Percentiles rank a stretch among this genome's conserved stretches.
phyloP scores from a whole-genome alignment of 2,797 vertebrate genomes.

The Arrhamphus sclerolepis region DNA sequence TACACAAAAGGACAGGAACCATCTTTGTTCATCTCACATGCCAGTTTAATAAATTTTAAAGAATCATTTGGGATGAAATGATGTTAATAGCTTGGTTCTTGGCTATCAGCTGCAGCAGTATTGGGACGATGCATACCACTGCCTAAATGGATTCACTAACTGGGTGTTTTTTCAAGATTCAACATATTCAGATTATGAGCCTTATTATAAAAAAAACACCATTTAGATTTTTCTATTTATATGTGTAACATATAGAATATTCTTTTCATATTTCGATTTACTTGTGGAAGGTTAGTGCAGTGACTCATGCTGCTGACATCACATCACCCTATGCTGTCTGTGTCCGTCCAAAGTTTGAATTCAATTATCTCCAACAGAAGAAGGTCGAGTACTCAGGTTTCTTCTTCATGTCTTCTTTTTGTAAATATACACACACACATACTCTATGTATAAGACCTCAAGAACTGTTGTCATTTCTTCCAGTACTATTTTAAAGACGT shows the following conservation, averaged over 20 bases:
- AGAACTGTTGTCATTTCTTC: too few relatives aligned
- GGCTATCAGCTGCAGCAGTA: neutral
- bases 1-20: neutral
- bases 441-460: too few relatives aligned
- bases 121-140: neutral
- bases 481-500: too few relatives aligned
- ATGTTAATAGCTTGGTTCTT: neutral
- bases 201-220: neutral
- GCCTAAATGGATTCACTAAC: neutral
- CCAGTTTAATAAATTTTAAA: neutral
- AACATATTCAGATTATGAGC: neutral
- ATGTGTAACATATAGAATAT: neutral
- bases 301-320: neutral
- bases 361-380: too few relatives aligned
- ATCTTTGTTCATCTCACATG: neutral
- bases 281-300: too few relatives aligned
- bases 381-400: too few relatives aligned
- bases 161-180: neutral
- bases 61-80: neutral
- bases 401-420: too few relatives aligned
- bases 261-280: neutral
- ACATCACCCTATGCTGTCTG: neutral
- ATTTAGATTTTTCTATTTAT: neutral
- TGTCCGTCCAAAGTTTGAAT: too few relatives aligned
- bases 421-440: too few relatives aligned